Conservation (phyloP, 1,140 invertebrate species). For the Drosophila pandora region DNA sequence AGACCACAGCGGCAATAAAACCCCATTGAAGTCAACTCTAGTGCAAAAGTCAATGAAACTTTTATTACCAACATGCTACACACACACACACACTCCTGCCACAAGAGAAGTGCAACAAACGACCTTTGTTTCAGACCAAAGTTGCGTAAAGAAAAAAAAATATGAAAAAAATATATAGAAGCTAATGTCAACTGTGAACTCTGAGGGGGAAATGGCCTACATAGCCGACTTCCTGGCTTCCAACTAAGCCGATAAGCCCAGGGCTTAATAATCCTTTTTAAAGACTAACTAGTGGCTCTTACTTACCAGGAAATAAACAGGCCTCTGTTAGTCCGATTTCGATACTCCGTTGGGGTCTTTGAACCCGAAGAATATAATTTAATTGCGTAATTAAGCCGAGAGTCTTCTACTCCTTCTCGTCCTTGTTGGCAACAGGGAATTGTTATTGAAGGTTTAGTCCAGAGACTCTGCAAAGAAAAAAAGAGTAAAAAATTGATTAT, state of each 20-base stretch:
- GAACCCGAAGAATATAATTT: conserved; percentile 30
- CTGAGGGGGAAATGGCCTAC: conserved; percentile 13
- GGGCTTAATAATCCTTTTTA: background rate
- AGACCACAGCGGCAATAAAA: conserved; percentile 46
- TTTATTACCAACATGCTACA: conserved; percentile 44
- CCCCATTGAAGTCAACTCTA: conserved; percentile 68
- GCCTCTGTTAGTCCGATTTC: background rate
- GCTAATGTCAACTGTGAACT: conserved; percentile 8
- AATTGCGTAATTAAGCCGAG: conserved; percentile 49
- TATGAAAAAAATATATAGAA: conserved; percentile 22
- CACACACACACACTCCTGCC: conserved; percentile 8
- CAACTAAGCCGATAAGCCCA: background rate
- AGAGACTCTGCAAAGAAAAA: background rate
- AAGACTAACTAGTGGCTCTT: background rate
- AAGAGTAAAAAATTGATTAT: conserved; percentile 3
- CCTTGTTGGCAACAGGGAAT: background rate
- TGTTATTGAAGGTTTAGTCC: background rate
- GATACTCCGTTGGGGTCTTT: background rate
- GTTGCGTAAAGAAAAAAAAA: conserved; percentile 51
- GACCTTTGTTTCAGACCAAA: conserved; percentile 56
- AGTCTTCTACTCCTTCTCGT: too few species aligned
- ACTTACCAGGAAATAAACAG: conserved; percentile 53
- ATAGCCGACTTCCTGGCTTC: background rate
- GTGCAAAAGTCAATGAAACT: conserved; percentile 76
- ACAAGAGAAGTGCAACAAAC: conserved; percentile 70